Evolutionary conservation across 2,113 vertebrate genomes (phyloP).

Genomic region (Ceuthmochares aereus): DNA sequence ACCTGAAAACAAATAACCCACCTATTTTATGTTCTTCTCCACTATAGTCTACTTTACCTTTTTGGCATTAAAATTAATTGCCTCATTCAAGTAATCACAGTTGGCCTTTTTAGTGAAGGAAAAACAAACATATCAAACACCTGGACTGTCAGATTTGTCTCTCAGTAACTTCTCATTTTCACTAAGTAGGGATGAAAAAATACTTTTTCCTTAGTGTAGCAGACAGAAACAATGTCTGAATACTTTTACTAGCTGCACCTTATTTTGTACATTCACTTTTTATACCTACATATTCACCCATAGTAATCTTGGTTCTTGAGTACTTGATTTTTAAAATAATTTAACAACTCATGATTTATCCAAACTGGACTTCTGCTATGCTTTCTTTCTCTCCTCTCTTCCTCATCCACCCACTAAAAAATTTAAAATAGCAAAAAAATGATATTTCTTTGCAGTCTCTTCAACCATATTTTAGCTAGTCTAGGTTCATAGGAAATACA

Average conservation of each 20-base stretch:
- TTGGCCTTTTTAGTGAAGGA: neutral
- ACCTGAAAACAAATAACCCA: neutral
- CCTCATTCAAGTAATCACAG: neutral
- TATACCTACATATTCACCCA: neutral
- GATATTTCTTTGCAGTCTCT: neutral
- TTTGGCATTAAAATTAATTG: neutral
- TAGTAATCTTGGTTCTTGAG: neutral
- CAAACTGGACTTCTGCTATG: neutral
- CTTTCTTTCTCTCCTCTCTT: neutral
- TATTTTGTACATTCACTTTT: neutral
- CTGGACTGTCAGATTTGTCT: neutral
- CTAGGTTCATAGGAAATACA: neutral
- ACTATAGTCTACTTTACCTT: neutral
- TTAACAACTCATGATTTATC: neutral
- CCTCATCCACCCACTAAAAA: neutral
- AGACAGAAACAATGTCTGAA: neutral
- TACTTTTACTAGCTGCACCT: neutral
- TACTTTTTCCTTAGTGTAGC: neutral
- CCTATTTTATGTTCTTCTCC: neutral
- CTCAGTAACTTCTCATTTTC: neutral
- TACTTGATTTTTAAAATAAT: neutral
- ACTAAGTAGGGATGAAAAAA: neutral
- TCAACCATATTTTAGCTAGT: neutral
- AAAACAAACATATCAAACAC: neutral
- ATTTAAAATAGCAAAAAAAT: neutral